phyloP scores from a whole-genome alignment of 1,140 invertebrate species.

The Drosophila santomea region DNA sequence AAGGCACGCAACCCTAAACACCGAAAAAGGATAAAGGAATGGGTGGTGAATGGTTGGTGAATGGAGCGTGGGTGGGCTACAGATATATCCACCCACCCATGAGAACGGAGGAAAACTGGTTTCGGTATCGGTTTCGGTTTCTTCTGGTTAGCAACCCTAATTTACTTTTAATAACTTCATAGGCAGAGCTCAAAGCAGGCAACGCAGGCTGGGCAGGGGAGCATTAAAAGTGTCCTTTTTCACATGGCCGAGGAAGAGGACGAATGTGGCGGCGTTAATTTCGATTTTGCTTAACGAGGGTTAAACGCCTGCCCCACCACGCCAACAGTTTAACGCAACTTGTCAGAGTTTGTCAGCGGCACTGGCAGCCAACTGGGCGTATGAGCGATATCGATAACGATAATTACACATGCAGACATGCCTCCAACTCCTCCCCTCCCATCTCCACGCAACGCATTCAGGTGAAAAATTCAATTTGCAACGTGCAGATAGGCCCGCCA shows the following conservation, averaged over 20 bases:
- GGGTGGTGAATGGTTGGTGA: not conserved
- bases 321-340: conserved; percentile 49
- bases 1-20: conserved; percentile 73
- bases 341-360: conserved; percentile 51
- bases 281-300: conserved; percentile 82
- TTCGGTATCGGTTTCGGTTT: conserved; percentile 65
- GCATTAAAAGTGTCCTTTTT: conserved; percentile 78
- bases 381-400: conserved; percentile 80
- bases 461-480: conserved; percentile 81
- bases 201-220: not conserved
- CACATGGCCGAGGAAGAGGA: conserved; percentile 52
- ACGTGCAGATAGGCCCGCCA: conserved; percentile 47
- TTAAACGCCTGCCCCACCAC: conserved; percentile 56
- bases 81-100: conserved; percentile 18
- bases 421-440: not conserved
- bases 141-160: conserved; percentile 76
- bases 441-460: conserved; percentile 49
- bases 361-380: conserved; percentile 61
- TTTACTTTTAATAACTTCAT: conserved; percentile 84
- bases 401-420: conserved; percentile 73
- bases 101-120: conserved; percentile 56
- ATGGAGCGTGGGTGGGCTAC: conserved; percentile 3
- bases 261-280: conserved; percentile 73
- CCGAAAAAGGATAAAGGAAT: conserved; percentile 19
- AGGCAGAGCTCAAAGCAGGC: conserved; percentile 42